These are phyloP conservation scores for Amphiprion percula DNA, from an alignment of 2,113 vertebrate genomes.

Conservation along the genomic window DNA sequence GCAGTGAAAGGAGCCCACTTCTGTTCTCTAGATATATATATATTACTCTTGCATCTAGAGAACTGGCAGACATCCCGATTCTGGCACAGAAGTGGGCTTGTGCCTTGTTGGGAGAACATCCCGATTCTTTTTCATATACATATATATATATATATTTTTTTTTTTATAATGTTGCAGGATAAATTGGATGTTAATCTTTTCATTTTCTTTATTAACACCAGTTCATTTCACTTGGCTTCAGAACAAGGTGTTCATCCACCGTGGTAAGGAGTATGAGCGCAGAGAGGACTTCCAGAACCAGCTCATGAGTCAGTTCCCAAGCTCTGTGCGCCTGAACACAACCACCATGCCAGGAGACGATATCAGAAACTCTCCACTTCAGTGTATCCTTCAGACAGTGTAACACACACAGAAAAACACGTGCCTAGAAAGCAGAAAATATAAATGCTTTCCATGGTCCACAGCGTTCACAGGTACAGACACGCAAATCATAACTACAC, in stretches of 20 bases:
- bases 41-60: too few relatives aligned
- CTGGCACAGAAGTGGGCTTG: too few relatives aligned
- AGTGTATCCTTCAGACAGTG: slow-evolving; percentile 90
- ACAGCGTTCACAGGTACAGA: neutral
- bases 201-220: neutral
- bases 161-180: neutral
- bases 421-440: neutral
- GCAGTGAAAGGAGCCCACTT: slow-evolving; percentile 1
- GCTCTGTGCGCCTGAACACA: slow-evolving; percentile 93
- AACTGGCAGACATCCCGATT: too few relatives aligned
- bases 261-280: slow-evolving; percentile 96
- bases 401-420: neutral
- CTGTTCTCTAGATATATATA: neutral
- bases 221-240: slow-evolving; percentile 66
- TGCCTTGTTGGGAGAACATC: too few relatives aligned
- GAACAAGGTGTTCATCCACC: slow-evolving; percentile 99
- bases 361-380: slow-evolving; percentile 87
- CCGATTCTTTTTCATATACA: too few relatives aligned
- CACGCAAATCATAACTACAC: too few relatives aligned
- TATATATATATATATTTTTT: too few relatives aligned
- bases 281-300: slow-evolving; percentile 97
- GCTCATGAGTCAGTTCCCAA: slow-evolving; percentile 95
- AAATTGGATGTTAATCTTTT: neutral
- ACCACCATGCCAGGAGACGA: slow-evolving; percentile 92
- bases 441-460: neutral